Conservation (phyloP, 2,888 invertebrate genomes). For the Luperina nickerlii region DNA sequence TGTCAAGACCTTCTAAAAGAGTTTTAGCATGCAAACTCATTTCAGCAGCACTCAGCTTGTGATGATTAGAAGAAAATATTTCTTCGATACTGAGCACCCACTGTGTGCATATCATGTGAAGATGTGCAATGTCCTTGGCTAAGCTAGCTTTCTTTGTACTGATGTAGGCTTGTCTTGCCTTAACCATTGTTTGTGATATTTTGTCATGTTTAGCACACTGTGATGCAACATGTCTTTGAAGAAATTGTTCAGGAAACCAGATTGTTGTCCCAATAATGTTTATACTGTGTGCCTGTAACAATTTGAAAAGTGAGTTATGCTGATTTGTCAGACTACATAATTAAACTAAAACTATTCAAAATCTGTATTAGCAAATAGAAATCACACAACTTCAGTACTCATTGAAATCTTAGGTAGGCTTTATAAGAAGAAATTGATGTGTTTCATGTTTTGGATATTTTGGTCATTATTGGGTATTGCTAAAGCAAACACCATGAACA, state of each 20-base stretch:
- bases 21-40: constrained; percentile 85
- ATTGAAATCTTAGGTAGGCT: neutral
- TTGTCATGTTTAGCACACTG: constrained; percentile 88
- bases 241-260: constrained; percentile 96
- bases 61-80: constrained; percentile 79
- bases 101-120: constrained; percentile 79
- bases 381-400: neutral
- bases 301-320: neutral
- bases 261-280: constrained; percentile 94
- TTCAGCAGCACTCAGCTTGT: constrained; percentile 84
- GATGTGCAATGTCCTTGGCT: constrained; percentile 90
- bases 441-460: neutral
- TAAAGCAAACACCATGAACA: neutral
- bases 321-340: neutral
- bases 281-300: constrained; percentile 93
- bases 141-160: constrained; percentile 90
- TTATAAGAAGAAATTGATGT: neutral
- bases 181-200: constrained; percentile 83
- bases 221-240: constrained; percentile 91
- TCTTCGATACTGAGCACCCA: constrained; percentile 85
- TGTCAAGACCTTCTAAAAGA: constrained; percentile 91
- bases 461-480: neutral
- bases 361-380: constrained; percentile 7
- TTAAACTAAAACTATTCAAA: neutral
- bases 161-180: constrained; percentile 90